Evolutionary conservation across 2,113 vertebrate genomes (phyloP), one percentile per base, ranked within the genome.

Genomic region (Triplophysa siluroides): DNA sequence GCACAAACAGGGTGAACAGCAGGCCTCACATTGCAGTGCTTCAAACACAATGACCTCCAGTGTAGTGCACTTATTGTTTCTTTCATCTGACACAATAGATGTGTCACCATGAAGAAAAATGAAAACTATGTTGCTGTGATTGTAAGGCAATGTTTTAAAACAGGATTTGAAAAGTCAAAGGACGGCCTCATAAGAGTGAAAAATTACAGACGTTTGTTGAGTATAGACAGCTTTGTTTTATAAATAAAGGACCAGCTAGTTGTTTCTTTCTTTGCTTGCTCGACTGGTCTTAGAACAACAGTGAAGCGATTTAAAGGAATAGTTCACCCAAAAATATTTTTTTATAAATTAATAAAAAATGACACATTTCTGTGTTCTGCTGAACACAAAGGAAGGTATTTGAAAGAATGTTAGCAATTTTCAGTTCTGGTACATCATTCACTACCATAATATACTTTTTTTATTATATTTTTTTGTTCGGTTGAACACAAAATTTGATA

Each of bases 1-100:
- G 73, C 73, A 76, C 58, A 63, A 29, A 76, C 56, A 63, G 60
- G 58, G 73, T 26, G 47, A 76, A 23, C 54, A 23, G 54, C 70
- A 73, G 13, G 33, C 54, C 41, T 73, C 71, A 60, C 33, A 58
- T 14, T 24, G 71, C 54, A 23, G 1, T 10, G 54, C 54, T 73
- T 60, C 54, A 73, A n/a, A 60, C 13, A 43, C 29, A 73, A 56
- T 73, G 54, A 60, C 11, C 70, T 73, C 29, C 54, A 6, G 54
- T n/a, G 6, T 24, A 41, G 1, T 18, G 70, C 26, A 56, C 24
- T 73, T 47, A 47, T 47, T 24, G 43, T 68, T 60, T 58, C 12
- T 41, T 60, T 43, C 13, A 21, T 73, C 19, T 41, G 43, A 11
- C 4, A 4, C 56, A 58, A 58, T 21, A 58, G 2, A 24, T 1